Evolutionary conservation across 2,113 vertebrate genomes (phyloP), one percentile per base, ranked within the genome.

Genomic region (Urocynchramus pylzowi): DNA sequence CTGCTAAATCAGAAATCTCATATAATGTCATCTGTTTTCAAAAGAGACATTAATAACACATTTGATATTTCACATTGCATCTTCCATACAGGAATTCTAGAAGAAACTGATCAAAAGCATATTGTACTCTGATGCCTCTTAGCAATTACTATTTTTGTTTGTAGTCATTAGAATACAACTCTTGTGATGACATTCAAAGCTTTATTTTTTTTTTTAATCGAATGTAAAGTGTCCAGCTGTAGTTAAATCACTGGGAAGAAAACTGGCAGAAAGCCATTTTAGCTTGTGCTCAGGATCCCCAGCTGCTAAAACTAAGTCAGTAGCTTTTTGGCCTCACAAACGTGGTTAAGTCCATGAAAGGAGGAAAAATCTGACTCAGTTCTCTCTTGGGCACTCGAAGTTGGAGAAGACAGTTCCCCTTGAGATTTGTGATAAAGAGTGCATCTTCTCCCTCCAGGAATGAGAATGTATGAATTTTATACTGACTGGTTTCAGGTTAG

Each of bases 341-440:
- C 17, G 26, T 13, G 7, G 31, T 64, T 26, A 65, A 64, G 19
- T 16, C 10, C n/a, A 27, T 24, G n/a, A 41, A 42, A 61, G 14
- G 6, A 93, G 24, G 20, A 56, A 57, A 75, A 37, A 74, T 80
- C 31, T 49, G 33, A 60, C 21, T 44, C 8, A 27, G 3, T 52
- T 63, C 13, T 87, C 9, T 65, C 31, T 41, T 6, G 6, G 13
- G 31, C 33, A 84, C 26, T 17, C 53, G 8, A 67, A 74, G 31
- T 64, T 75, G 14, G 16, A 49, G 37, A 69, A 77, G 54, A 54
- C 18, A 33, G 16, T 16, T 73, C 5, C 37, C 20, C 27, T 44
- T 0, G 0, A 69, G 22, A 69, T 86, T 37, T 64, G 41, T 0
- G 3, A n/a, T 30, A 57, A 69, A 33, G 13, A 71, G 5, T 23